Evolutionary conservation across 2,888 invertebrate species (phyloP).

Genomic region (Pogonocherus hispidulus): DNA sequence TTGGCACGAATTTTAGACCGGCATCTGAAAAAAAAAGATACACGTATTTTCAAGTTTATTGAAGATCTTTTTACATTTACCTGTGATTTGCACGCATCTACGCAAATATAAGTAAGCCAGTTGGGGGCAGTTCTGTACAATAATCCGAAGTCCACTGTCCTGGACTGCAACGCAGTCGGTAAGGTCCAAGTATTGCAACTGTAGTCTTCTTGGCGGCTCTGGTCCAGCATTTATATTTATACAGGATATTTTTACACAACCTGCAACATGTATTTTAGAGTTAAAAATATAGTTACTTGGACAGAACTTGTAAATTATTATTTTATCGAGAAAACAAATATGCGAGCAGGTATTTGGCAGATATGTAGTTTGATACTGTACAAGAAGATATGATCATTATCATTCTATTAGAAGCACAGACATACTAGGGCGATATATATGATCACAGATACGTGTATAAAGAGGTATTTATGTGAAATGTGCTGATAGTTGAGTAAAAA

Average conservation of each 20-base stretch:
- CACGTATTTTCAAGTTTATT: too few species aligned
- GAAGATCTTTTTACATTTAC: conserved; percentile 66
- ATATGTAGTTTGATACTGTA: too few species aligned
- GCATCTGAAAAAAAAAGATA: conserved; percentile 80
- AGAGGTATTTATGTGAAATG: too few species aligned
- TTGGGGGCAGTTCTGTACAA: conserved; percentile 90
- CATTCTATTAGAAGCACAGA: too few species aligned
- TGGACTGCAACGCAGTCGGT: conserved; percentile 90
- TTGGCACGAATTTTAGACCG: conserved; percentile 92
- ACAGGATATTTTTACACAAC: conserved; percentile 85
- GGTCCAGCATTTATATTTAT: conserved; percentile 79
- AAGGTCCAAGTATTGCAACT: conserved; percentile 89
- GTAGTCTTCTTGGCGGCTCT: conserved; percentile 77
- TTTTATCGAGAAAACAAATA: background rate
- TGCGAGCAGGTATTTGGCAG: background rate
- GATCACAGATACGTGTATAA: too few species aligned
- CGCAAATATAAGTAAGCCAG: conserved; percentile 89
- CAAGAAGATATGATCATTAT: too few species aligned
- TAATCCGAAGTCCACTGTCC: conserved; percentile 86
- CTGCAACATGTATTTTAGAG: too few species aligned
- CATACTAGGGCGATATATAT: too few species aligned
- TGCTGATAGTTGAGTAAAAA: too few species aligned
- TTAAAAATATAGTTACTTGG: too few species aligned
- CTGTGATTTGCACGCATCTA: conserved; percentile 89
- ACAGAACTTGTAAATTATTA: too few species aligned